A percentile compares a stretch with the other conserved stretches of the same genome.
These are phyloP conservation scores for Synanthedon tipuliformis DNA, from an alignment of 2,888 invertebrate genomes.

Conservation along the genomic window DNA sequence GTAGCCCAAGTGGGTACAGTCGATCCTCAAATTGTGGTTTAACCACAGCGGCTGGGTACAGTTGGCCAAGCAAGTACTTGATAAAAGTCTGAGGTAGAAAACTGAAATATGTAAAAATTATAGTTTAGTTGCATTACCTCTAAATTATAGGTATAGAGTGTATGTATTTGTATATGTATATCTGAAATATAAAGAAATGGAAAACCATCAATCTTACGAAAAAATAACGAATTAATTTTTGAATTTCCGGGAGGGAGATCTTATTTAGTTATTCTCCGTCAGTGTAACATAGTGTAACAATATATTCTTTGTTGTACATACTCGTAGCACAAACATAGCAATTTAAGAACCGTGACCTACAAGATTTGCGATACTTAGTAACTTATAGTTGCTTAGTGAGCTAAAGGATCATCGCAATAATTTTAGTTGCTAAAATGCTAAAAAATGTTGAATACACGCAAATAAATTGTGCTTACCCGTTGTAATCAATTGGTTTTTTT, in stretches of 20 bases:
- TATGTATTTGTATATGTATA: too few relatives aligned
- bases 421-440: neutral
- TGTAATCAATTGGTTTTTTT: neutral
- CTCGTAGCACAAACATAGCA: too few relatives aligned
- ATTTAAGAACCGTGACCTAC: too few relatives aligned
- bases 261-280: too few relatives aligned
- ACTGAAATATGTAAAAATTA: conserved; percentile 3
- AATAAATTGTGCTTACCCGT: neutral
- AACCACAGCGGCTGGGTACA: conserved; percentile 46
- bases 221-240: too few relatives aligned
- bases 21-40: conserved; percentile 32
- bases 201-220: too few relatives aligned
- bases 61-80: conserved; percentile 30
- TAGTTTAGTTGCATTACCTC: too few relatives aligned
- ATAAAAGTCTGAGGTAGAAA: conserved; percentile 10
- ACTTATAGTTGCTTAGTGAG: neutral
- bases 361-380: neutral
- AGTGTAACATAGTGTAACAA: too few relatives aligned
- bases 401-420: neutral
- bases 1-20: conserved; percentile 39
- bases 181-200: too few relatives aligned
- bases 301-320: too few relatives aligned
- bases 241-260: too few relatives aligned
- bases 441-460: neutral
- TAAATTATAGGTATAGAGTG: too few relatives aligned